These are phyloP conservation scores for Euleptes europaea DNA, from an alignment of 2,113 vertebrate genomes.

Conservation along the genomic window DNA sequence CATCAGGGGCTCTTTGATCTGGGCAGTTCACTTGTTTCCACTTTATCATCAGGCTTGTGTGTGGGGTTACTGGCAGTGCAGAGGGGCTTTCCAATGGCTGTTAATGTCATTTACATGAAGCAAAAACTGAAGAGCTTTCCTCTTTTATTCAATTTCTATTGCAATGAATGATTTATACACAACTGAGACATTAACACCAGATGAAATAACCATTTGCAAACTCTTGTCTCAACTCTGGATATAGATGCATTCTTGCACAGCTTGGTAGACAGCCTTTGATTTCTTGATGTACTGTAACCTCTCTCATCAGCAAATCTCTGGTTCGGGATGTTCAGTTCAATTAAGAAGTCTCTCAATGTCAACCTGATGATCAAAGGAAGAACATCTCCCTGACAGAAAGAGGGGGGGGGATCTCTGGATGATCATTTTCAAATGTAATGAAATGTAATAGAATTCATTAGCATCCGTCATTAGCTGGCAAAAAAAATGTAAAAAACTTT, in stretches of 20 bases:
- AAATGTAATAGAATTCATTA: slow-evolving; percentile 45
- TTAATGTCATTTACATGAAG: slow-evolving; percentile 39
- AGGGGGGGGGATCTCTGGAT: slow-evolving; percentile 5
- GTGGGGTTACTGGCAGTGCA: slow-evolving; percentile 6
- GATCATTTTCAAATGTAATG: slow-evolving; percentile 19
- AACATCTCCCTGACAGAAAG: background rate
- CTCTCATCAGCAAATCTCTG: slow-evolving; percentile 39
- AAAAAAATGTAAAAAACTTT: background rate
- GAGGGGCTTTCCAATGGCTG: slow-evolving; percentile 23
- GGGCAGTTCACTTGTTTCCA: background rate
- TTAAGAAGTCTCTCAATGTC: slow-evolving; percentile 40
- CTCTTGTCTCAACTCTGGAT: slow-evolving; percentile 33
- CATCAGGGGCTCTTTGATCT: background rate
- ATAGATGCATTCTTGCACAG: slow-evolving; percentile 32
- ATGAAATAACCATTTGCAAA: slow-evolving; percentile 56
- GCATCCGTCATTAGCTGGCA: slow-evolving; percentile 13
- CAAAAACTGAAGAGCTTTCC: slow-evolving; percentile 38
- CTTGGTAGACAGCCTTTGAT: slow-evolving; percentile 42
- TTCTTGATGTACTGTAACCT: slow-evolving; percentile 52
- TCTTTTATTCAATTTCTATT: slow-evolving; percentile 47
- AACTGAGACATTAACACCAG: slow-evolving; percentile 50
- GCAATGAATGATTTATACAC: slow-evolving; percentile 51
- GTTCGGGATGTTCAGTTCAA: slow-evolving; percentile 52
- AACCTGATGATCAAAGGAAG: slow-evolving; percentile 38
- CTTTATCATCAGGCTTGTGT: slow-evolving; percentile 28